Evolutionary conservation across 2,113 vertebrate species (phyloP).

Genomic region (Zeus faber): DNA sequence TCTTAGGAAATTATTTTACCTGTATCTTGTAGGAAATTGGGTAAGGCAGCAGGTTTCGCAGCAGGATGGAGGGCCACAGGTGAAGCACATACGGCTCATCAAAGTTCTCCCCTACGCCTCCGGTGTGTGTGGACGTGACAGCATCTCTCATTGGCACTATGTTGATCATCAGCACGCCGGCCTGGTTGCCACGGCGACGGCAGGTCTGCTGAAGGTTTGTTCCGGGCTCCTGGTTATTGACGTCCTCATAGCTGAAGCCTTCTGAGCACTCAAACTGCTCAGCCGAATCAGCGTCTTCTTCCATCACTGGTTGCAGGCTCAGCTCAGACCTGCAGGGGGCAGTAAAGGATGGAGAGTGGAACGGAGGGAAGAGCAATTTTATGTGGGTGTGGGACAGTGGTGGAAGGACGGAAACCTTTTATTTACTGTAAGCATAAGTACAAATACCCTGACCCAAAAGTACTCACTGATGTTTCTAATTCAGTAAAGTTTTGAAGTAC

Average conservation of each 20-base stretch:
- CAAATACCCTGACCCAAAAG: too few species aligned
- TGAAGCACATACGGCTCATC: constrained; percentile 91
- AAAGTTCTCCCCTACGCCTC: constrained; percentile 80
- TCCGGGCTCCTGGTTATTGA: constrained; percentile 68
- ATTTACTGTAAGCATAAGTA: too few species aligned
- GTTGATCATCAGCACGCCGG: constrained; percentile 81
- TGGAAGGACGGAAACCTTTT: not conserved
- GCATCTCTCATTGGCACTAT: constrained; percentile 84
- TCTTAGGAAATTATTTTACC: constrained; percentile 40
- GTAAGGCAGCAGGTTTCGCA: constrained; percentile 93
- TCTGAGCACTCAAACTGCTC: constrained; percentile 76
- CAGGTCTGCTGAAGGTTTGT: constrained; percentile 79
- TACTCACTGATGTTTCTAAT: too few species aligned
- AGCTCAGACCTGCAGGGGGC: constrained; percentile 77
- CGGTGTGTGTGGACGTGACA: constrained; percentile 76
- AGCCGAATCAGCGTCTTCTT: constrained; percentile 35
- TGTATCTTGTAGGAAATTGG: constrained; percentile 76
- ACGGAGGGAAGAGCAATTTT: not conserved
- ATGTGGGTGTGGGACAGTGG: not conserved
- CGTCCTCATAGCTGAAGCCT: constrained; percentile 85
- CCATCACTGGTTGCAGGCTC: constrained; percentile 80
- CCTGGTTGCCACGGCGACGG: constrained; percentile 53
- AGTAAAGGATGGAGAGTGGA: constrained; percentile 20
- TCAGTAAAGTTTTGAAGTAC: too few species aligned
- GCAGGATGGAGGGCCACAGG: constrained; percentile 89